Conservation (phyloP, 2,888 invertebrate genomes). For the Hedychridium roseum region DNA sequence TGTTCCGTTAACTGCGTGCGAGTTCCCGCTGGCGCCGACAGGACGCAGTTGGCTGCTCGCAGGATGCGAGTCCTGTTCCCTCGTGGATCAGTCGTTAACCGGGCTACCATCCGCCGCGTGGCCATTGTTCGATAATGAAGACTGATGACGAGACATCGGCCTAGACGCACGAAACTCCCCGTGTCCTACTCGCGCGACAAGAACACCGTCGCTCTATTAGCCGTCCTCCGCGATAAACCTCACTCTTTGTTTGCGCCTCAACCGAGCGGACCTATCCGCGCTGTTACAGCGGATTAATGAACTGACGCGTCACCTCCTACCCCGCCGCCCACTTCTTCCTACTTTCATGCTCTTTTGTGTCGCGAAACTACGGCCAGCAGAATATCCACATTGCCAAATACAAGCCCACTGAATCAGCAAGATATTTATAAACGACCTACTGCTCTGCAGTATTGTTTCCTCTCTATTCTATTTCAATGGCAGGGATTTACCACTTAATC, state of each 20-base stretch:
- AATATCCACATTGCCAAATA: too few species aligned
- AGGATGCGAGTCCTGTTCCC: conserved; percentile 42
- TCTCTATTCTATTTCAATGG: too few species aligned
- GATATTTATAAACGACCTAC: too few species aligned
- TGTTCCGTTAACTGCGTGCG: conserved; percentile 50
- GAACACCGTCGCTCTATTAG: conserved; percentile 55
- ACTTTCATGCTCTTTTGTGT: too few species aligned
- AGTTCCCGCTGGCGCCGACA: conserved; percentile 37
- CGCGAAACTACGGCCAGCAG: too few species aligned
- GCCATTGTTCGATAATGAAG: conserved; percentile 57
- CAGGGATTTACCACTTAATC: too few species aligned
- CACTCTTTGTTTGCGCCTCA: conserved; percentile 49
- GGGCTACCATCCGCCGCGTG: conserved; percentile 32
- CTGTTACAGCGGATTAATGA: conserved; percentile 50
- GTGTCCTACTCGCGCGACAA: conserved; percentile 39
- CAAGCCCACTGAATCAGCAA: too few species aligned
- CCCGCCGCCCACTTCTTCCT: too few species aligned
- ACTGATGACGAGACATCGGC: conserved; percentile 52
- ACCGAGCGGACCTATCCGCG: conserved; percentile 41
- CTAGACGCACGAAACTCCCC: conserved; percentile 41
- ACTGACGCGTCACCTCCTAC: too few species aligned
- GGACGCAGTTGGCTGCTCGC: conserved; percentile 34
- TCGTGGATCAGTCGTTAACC: conserved; percentile 51
- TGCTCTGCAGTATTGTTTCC: too few species aligned
- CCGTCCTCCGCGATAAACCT: conserved; percentile 50